Percentiles rank a stretch among this genome's conserved stretches.
These are phyloP conservation scores for Pseudorasbora parva DNA, from an alignment of 2,113 vertebrate species.

Conservation along the genomic window DNA sequence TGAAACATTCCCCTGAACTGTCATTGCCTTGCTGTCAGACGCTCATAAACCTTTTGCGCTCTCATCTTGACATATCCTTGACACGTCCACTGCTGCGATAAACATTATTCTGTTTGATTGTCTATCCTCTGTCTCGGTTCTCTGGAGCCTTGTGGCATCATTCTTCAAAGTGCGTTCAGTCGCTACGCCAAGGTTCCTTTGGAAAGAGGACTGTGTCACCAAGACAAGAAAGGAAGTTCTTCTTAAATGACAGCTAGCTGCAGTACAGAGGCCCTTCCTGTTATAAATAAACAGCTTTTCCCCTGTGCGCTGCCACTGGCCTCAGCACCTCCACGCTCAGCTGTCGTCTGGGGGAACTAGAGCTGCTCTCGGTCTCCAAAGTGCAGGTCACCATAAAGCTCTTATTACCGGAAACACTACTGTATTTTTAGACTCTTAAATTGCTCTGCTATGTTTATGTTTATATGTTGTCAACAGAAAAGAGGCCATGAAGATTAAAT, in stretches of 20 bases:
- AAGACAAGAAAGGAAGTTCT: conserved; percentile 51
- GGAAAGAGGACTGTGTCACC: conserved; percentile 34
- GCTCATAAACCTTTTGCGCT: background rate
- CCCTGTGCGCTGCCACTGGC: conserved; percentile 56
- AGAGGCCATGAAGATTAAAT: background rate
- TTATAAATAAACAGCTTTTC: conserved; percentile 74
- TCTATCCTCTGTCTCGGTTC: background rate
- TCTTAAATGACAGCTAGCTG: conserved; percentile 64
- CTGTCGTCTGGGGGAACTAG: conserved; percentile 77
- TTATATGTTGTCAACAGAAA: conserved; percentile 50
- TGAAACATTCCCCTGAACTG: background rate
- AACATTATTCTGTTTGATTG: conserved; percentile 38
- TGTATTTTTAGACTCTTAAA: conserved; percentile 65
- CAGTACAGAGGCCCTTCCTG: conserved; percentile 60
- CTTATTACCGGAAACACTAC: conserved; percentile 73
- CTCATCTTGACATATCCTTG: conserved; percentile 30
- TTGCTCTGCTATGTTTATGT: conserved; percentile 64
- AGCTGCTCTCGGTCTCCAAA: conserved; percentile 57
- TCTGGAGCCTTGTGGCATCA: conserved; percentile 30
- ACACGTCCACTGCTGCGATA: background rate
- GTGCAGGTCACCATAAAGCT: conserved; percentile 59
- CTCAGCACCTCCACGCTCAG: conserved; percentile 69
- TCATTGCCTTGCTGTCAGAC: background rate
- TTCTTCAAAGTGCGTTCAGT: conserved; percentile 36
- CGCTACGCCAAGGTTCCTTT: conserved; percentile 41